Conservation (phyloP, 2,113 vertebrate species). For the Myodes glareolus region DNA sequence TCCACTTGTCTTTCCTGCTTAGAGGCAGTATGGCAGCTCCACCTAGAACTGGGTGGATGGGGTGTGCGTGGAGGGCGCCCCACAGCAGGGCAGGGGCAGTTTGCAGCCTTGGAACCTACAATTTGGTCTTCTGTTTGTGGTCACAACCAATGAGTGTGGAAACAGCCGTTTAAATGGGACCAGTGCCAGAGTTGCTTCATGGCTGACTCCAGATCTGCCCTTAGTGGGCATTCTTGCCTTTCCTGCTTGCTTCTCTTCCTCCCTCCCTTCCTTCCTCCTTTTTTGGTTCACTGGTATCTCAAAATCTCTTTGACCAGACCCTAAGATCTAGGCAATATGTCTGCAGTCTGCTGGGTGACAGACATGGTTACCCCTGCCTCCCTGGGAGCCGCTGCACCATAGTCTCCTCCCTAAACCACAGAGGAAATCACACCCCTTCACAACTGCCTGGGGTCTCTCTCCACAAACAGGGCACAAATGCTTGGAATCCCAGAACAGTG, state of each 20-base stretch:
- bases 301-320: not conserved
- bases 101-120: not conserved
- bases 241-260: not conserved
- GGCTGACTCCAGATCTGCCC: not conserved
- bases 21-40: not conserved
- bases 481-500: not conserved
- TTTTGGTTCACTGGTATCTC: rapidly evolving
- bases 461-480: not conserved
- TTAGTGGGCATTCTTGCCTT: not conserved
- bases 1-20: not conserved
- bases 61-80: not conserved
- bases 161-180: not conserved
- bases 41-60: not conserved
- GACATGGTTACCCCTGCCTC: not conserved
- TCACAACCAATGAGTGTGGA: not conserved
- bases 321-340: not conserved
- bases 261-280: not conserved
- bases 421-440: no score
- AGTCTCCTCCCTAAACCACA: not conserved
- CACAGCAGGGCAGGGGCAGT: not conserved
- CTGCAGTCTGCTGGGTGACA: not conserved
- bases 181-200: not conserved
- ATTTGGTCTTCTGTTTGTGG: slow-evolving; percentile 10
- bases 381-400: no score
- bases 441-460: not conserved